Evolutionary conservation across 2,888 invertebrate species (phyloP).

Genomic region (Dryocosmus kuriphilus): DNA sequence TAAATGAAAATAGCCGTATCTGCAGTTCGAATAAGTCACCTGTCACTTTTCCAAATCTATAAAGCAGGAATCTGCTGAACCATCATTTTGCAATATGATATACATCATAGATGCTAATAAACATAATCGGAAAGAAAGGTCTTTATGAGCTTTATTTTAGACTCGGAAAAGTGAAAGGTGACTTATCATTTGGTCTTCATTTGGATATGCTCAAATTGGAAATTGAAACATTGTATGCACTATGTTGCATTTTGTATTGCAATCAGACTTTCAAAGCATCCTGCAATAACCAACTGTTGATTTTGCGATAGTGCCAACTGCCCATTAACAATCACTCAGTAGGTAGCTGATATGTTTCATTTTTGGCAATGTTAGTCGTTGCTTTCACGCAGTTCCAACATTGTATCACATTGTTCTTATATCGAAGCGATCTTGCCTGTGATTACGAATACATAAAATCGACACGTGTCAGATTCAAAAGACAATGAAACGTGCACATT

Average conservation of each 20-base stretch:
- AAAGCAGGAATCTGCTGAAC: no score
- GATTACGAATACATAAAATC: slow-evolving; percentile 5
- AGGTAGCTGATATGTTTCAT: neutral
- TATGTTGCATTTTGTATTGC: no score
- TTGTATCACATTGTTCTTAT: neutral
- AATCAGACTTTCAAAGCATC: neutral
- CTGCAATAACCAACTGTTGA: neutral
- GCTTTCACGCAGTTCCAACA: neutral
- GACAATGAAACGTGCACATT: neutral
- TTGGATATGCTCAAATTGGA: neutral
- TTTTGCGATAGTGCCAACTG: neutral
- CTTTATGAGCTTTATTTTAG: no score
- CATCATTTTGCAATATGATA: no score
- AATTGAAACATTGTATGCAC: neutral
- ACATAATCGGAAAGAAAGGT: no score
- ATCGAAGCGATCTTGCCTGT: neutral
- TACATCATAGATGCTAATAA: no score
- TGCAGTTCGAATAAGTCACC: no score
- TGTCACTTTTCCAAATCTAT: no score
- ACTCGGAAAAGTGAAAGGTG: no score
- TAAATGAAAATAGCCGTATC: no score
- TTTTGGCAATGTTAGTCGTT: neutral
- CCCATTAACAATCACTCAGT: neutral
- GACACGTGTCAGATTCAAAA: slow-evolving; percentile 16
- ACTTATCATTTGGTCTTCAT: no score